These are phyloP conservation scores for Periphyllus acericola DNA, from an alignment of 2,888 invertebrate genomes.

Conservation along the genomic window DNA sequence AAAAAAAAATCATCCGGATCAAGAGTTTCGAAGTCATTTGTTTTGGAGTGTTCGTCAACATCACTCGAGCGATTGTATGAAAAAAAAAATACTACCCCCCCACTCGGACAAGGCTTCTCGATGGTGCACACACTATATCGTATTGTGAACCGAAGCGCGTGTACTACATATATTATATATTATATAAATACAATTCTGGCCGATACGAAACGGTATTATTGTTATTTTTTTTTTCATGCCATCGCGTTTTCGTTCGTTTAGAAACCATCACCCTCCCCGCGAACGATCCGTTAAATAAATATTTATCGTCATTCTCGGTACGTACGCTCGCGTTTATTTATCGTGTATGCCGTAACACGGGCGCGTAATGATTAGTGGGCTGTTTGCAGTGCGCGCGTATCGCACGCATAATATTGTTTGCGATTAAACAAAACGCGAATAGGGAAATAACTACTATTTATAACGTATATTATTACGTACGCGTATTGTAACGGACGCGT, in stretches of 20 bases:
- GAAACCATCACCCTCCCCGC: not conserved
- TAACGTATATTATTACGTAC: not conserved
- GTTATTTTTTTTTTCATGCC: not conserved
- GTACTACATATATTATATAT: not conserved
- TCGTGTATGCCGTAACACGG: not conserved
- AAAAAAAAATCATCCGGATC: not conserved
- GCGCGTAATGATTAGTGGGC: not conserved
- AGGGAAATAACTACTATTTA: not conserved
- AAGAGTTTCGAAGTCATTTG: not conserved
- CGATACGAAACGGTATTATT: not conserved
- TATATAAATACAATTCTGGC: not conserved
- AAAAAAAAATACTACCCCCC: not conserved
- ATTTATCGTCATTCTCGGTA: constrained; percentile 9
- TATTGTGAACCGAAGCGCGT: not conserved
- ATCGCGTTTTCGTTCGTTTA: not conserved
- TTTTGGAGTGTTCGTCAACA: not conserved
- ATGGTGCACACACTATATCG: not conserved
- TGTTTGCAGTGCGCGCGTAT: not conserved
- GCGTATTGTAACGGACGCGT: not conserved
- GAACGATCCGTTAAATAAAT: constrained; percentile 30
- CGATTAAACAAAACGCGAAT: constrained; percentile 36
- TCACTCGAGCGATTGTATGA: not conserved
- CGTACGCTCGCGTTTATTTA: not conserved
- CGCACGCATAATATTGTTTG: not conserved
- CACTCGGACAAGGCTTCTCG: not conserved